Evolutionary conservation across 2,113 vertebrate species (phyloP), one percentile per base, ranked within the genome.

Genomic region (Parus major): DNA sequence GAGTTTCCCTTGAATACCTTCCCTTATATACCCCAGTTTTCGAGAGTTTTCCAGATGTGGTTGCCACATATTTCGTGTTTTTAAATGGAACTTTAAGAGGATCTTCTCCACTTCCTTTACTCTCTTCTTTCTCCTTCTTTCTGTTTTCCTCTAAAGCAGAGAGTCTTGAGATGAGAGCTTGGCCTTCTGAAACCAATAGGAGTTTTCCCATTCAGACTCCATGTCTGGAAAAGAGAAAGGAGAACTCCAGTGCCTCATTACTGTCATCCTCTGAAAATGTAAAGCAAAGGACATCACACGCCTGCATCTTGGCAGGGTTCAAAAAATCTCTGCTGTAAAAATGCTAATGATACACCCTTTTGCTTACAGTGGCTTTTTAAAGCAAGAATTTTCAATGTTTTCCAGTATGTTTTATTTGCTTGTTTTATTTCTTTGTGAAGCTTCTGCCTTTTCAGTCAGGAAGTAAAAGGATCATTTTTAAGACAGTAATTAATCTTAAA

Each of bases 281-380:
- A 90, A 82, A 90, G 44, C 47, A 64, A 82, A 92, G 28, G 72
- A 81, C 12, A 70, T 93, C 71, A 81, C 42, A 73, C 0, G 1
- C 44, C 56, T 88, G 49, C 55, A 88, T 93, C 88, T 83, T 93
- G 88, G 35, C 82, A 81, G 68, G 41, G 28, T 88, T 94, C 68
- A 91, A 83, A 94, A 90, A 93, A 86, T 64, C 29, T 80, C 50
- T 60, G 39, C 44, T 73, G 59, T 47, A 52, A 66, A 85, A 85
- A 90, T 90, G 70, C 59, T 93, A 84, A 93, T 71, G 52, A 94
- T 71, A 52, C 19, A 90, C 35, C 44, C 64, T 81, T 93, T 94
- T 88, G 41, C 71, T 95, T 81, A 86, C 64, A 52, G 47, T 63
- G 64, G 19, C 86, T 88, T 92, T 95, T 78, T 70, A 86, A 91